A percentile compares a stretch with the other conserved stretches of the same genome.
phyloP scores from a whole-genome alignment of 2,113 vertebrate genomes.

The Apus apus region DNA sequence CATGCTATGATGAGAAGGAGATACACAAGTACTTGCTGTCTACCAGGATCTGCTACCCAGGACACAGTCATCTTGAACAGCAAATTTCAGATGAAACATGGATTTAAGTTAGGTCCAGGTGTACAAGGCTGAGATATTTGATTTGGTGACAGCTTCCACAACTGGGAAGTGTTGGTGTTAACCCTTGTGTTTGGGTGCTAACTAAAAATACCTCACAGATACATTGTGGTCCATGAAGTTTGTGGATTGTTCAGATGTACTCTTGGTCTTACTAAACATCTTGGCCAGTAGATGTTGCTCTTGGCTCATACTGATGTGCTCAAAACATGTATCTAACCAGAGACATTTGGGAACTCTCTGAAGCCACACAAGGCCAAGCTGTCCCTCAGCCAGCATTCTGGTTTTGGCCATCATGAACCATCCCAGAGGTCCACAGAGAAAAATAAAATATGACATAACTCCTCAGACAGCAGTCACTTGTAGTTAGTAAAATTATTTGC shows the following conservation, averaged over 20 bases:
- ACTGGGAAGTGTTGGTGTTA: not conserved
- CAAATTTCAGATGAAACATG: not conserved
- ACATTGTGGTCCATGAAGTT: not conserved
- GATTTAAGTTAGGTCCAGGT: not conserved
- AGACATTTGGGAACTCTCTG: not conserved
- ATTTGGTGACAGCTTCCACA: not conserved
- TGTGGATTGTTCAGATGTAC: not conserved
- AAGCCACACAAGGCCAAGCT: not conserved
- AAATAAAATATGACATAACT: not conserved
- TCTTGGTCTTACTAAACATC: not conserved
- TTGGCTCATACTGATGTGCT: slow-evolving; percentile 31
- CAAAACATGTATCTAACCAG: not conserved
- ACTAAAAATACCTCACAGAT: not conserved
- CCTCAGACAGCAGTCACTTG: not conserved
- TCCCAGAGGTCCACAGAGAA: not conserved
- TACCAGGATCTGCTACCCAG: not conserved
- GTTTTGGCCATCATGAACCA: not conserved
- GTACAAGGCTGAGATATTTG: not conserved
- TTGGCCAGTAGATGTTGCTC: slow-evolving; percentile 57
- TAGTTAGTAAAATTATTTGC: not conserved
- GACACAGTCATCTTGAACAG: not conserved
- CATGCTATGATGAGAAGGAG: not conserved
- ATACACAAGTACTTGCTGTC: not conserved
- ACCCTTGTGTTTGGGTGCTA: not conserved
- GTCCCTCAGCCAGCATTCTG: not conserved